Percentiles rank a stretch among this genome's conserved stretches.
Conservation (phyloP, 2,888 invertebrate species). For the Apocheima hispidaria region DNA sequence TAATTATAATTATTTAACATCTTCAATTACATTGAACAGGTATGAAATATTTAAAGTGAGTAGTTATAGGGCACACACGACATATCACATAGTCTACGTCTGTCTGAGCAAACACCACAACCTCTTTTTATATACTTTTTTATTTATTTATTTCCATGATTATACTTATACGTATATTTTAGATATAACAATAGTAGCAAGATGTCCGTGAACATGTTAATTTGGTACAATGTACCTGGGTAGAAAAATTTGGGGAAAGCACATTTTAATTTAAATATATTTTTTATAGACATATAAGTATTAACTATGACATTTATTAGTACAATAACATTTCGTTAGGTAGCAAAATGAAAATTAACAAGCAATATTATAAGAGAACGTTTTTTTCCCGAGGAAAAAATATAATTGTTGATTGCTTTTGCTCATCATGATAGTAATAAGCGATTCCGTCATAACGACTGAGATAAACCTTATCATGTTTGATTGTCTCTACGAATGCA, state of each 20-base stretch:
- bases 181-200: neutral
- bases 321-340: neutral
- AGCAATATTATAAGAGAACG: neutral
- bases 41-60: conserved; percentile 9
- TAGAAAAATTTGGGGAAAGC: neutral
- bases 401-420: neutral
- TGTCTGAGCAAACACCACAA: conserved; percentile 76
- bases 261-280: neutral
- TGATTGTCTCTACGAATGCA: neutral
- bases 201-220: neutral
- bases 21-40: conserved; percentile 53
- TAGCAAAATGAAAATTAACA: neutral
- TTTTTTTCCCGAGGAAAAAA: neutral
- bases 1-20: conserved; percentile 6
- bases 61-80: conserved; percentile 49
- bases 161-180: neutral
- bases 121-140: conserved; percentile 39
- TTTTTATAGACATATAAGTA: neutral
- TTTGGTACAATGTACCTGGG: neutral
- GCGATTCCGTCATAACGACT: neutral
- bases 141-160: neutral
- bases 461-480: conserved; percentile 7
- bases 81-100: conserved; percentile 55
- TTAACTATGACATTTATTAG: neutral
- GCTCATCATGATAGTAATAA: neutral